phyloP scores from a whole-genome alignment of 2,113 vertebrate genomes.

The Indri indri region DNA sequence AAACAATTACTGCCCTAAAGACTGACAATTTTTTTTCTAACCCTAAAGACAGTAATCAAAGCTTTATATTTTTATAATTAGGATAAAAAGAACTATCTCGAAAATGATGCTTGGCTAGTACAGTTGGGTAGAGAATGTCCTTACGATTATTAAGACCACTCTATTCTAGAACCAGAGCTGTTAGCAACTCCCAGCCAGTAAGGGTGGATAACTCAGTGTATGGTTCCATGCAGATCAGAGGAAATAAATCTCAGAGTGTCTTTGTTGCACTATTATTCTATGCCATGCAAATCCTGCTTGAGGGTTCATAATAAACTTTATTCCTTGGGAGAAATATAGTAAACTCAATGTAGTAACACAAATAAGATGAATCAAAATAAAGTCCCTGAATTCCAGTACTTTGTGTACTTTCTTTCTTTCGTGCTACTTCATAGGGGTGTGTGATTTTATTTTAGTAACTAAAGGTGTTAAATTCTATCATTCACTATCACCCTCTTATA shows the following conservation, averaged over 20 bases:
- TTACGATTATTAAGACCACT: neutral
- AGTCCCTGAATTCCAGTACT: neutral
- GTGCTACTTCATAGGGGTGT: too few relatives aligned
- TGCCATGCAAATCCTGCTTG: neutral
- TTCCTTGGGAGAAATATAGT: neutral
- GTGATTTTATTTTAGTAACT: neutral
- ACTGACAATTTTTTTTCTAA: neutral
- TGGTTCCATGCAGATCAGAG: neutral
- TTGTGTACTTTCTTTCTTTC: neutral
- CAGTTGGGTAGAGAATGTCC: neutral
- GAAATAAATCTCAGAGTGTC: neutral
- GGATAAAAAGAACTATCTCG: neutral
- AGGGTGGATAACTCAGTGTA: neutral
- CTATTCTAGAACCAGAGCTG: neutral
- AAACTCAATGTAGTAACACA: neutral
- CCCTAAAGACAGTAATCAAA: neutral
- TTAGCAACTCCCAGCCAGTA: too few relatives aligned
- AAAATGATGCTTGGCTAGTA: neutral
- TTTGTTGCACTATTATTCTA: neutral
- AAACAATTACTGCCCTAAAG: neutral
- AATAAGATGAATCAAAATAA: neutral
- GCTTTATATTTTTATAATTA: conserved; percentile 3
- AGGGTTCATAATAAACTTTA: neutral
- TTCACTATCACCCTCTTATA: neutral
- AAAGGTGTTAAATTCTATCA: neutral